Percentiles rank a stretch among this genome's conserved stretches.
These are phyloP conservation scores for Plagodis dolabraria DNA, from an alignment of 2,888 invertebrate genomes.

Conservation along the genomic window DNA sequence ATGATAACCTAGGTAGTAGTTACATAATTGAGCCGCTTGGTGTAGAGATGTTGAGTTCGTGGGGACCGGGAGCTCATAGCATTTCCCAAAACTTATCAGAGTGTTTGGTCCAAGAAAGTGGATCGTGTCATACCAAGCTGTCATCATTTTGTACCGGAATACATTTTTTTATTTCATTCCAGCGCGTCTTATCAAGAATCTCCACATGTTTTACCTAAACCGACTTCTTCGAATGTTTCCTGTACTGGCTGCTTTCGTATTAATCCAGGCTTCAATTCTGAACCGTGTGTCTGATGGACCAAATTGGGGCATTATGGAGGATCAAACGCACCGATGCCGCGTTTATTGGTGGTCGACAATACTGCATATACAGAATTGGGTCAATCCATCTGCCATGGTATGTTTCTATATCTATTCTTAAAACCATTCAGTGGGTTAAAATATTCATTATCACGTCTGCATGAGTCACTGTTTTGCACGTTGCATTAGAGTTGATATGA, in stretches of 20 bases:
- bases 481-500: too few species aligned
- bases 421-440: not conserved
- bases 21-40: too few species aligned
- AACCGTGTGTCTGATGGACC: constrained; percentile 63
- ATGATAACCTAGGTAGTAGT: too few species aligned
- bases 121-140: too few species aligned
- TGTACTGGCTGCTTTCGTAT: constrained; percentile 52
- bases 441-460: too few species aligned
- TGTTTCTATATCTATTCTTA: constrained; percentile 18
- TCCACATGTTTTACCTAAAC: constrained; percentile 67
- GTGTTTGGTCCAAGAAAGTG: too few species aligned
- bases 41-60: too few species aligned
- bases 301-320: constrained; percentile 44
- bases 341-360: constrained; percentile 66
- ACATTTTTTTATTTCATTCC: constrained; percentile 35
- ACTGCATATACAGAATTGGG: constrained; percentile 63
- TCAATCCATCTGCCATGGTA: constrained; percentile 51
- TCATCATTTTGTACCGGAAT: too few species aligned
- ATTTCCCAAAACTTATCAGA: too few species aligned
- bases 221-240: constrained; percentile 69
- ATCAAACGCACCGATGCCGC: constrained; percentile 51
- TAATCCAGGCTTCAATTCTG: constrained; percentile 60
- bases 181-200: constrained; percentile 58
- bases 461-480: too few species aligned
- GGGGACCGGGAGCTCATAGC: too few species aligned